phyloP scores from a whole-genome alignment of 2,113 vertebrate genomes.

The Saguinus midas region DNA sequence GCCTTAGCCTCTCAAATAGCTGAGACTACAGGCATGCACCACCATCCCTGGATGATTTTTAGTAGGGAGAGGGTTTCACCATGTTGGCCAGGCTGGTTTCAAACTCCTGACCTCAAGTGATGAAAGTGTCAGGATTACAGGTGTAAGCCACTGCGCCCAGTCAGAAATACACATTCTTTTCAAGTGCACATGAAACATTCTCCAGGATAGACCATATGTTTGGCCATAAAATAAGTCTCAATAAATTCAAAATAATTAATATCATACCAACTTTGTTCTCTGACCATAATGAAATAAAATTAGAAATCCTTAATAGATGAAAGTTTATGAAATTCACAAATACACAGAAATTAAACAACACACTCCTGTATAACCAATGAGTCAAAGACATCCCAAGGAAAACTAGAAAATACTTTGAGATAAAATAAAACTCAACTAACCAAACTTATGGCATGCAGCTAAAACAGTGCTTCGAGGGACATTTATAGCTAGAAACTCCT shows the following conservation, averaged over 20 bases:
- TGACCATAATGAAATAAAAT: not conserved
- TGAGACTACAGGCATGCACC: no score
- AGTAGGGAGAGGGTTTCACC: no score
- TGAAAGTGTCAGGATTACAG: no score
- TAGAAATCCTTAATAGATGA: not conserved
- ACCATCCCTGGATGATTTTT: no score
- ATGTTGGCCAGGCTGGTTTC: no score
- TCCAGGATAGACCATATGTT: not conserved
- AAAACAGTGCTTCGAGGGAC: not conserved
- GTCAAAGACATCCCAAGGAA: not conserved
- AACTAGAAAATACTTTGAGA: not conserved
- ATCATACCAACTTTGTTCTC: not conserved
- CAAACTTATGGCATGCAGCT: not conserved
- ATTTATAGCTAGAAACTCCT: not conserved
- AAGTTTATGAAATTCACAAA: not conserved
- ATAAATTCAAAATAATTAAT: not conserved
- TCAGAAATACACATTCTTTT: not conserved
- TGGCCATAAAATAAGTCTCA: not conserved
- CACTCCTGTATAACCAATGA: not conserved
- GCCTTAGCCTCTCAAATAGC: no score
- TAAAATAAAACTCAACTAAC: not conserved
- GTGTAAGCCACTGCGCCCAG: no score
- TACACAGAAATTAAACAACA: not conserved
- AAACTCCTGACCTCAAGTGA: no score
- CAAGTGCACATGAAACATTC: not conserved